Percentiles rank a stretch among this genome's conserved stretches.
phyloP scores from a whole-genome alignment of 2,113 vertebrate genomes.

The Charadrius vociferus region DNA sequence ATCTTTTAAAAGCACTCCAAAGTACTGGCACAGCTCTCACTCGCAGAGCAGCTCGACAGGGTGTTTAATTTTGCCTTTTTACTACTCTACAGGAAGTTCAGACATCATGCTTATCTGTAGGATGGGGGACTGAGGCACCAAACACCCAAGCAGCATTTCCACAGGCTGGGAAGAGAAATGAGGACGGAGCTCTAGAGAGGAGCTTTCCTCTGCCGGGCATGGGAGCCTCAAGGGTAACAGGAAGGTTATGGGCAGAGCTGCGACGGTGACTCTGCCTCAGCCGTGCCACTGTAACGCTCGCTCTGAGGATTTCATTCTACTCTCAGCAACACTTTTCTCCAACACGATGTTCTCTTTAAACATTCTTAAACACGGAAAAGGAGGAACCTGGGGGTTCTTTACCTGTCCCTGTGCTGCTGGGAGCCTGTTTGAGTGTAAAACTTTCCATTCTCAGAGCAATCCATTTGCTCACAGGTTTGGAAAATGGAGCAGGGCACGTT shows the following conservation, averaged over 20 bases:
- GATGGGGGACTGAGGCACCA: background rate
- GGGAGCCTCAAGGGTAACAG: background rate
- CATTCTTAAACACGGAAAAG: background rate
- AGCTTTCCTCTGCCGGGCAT: background rate
- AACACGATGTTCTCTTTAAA: background rate
- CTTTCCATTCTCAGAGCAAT: constrained; percentile 80
- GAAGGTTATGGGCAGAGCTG: background rate
- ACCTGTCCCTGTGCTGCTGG: constrained; percentile 76
- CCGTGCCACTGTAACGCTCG: background rate
- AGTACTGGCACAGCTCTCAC: background rate
- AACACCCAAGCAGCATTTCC: background rate
- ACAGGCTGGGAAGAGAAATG: background rate
- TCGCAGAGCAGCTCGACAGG: background rate
- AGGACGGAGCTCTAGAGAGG: background rate
- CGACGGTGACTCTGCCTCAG: background rate
- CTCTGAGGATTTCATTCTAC: background rate
- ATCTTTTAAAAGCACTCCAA: background rate
- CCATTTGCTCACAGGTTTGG: constrained; percentile 60
- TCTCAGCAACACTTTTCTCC: background rate
- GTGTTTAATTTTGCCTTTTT: background rate
- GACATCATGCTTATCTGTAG: background rate
- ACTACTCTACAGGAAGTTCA: background rate
- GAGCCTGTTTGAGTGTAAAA: constrained; percentile 74
- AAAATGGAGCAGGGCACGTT: background rate
- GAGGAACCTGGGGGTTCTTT: background rate